A percentile compares a stretch with the other conserved stretches of the same genome.
phyloP scores from a whole-genome alignment of 2,888 invertebrate genomes.

The Apodemia zela region DNA sequence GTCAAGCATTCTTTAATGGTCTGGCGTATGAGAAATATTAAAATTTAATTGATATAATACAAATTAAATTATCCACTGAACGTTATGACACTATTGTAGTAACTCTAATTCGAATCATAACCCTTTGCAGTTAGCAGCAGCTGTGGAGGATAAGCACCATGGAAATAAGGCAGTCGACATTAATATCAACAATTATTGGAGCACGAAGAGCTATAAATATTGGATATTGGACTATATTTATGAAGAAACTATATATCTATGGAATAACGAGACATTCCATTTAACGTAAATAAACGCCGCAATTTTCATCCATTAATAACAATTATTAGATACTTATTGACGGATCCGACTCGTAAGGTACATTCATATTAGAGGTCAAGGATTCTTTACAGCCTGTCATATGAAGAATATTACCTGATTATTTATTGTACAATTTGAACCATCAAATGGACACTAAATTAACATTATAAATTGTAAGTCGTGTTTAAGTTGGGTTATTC shows the following conservation, averaged over 20 bases:
- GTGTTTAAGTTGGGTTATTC: constrained; percentile 1
- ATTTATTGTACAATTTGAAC: neutral
- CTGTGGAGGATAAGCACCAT: neutral
- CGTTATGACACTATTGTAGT: no score
- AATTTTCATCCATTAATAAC: constrained; percentile 32
- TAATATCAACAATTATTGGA: neutral
- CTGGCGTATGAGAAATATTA: constrained; percentile 32
- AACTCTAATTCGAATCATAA: no score
- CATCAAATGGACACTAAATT: neutral
- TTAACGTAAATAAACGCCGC: constrained; percentile 21
- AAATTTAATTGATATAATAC: no score
- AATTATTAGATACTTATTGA: constrained; percentile 29
- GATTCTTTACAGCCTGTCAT: constrained; percentile 36
- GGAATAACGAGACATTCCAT: neutral
- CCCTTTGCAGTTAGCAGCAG: no score
- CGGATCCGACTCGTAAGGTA: constrained; percentile 32
- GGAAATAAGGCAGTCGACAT: neutral
- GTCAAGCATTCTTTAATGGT: constrained; percentile 42
- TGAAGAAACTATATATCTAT: neutral
- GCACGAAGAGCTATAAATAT: neutral
- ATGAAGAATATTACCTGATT: constrained; percentile 26
- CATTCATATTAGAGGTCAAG: constrained; percentile 50
- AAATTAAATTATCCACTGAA: no score
- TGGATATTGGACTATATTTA: neutral
- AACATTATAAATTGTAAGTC: constrained; percentile 2